phyloP scores from a whole-genome alignment of 2,113 vertebrate genomes.

The Puntigrus tetrazona region DNA sequence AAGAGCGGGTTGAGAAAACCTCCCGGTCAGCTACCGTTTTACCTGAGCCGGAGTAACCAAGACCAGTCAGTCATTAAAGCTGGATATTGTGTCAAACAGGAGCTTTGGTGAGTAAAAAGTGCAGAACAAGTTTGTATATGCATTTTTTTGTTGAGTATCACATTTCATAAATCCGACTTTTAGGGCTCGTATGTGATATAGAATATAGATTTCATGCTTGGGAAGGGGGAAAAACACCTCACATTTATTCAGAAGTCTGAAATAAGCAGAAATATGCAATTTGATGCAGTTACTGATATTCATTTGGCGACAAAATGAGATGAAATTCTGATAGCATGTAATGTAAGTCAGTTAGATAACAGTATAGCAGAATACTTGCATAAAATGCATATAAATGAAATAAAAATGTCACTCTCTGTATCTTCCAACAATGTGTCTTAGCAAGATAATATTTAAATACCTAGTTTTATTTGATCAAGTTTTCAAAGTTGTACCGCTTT shows the following conservation, averaged over 20 bases:
- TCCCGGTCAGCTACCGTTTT: slow-evolving; percentile 85
- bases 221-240: background rate
- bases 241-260: background rate
- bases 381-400: background rate
- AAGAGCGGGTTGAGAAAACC: slow-evolving; percentile 79
- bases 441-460: too few relatives aligned
- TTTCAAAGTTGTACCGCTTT: too few relatives aligned
- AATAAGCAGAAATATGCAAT: background rate
- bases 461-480: too few relatives aligned
- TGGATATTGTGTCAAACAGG: slow-evolving; percentile 95
- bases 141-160: background rate
- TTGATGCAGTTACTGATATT: background rate
- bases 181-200: background rate
- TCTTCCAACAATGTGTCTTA: background rate
- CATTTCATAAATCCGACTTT: background rate
- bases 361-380: background rate
- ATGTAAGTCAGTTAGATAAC: background rate
- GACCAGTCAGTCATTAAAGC: slow-evolving; percentile 88
- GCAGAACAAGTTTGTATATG: background rate
- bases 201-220: background rate
- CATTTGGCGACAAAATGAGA: background rate
- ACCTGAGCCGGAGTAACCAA: slow-evolving; percentile 77
- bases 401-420: background rate
- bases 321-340: background rate
- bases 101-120: slow-evolving; percentile 84